A percentile compares a stretch with the other conserved stretches of the same genome.
Conservation (phyloP, 2,797 vertebrate genomes). For the Xiphorhynchus erythropygius region DNA sequence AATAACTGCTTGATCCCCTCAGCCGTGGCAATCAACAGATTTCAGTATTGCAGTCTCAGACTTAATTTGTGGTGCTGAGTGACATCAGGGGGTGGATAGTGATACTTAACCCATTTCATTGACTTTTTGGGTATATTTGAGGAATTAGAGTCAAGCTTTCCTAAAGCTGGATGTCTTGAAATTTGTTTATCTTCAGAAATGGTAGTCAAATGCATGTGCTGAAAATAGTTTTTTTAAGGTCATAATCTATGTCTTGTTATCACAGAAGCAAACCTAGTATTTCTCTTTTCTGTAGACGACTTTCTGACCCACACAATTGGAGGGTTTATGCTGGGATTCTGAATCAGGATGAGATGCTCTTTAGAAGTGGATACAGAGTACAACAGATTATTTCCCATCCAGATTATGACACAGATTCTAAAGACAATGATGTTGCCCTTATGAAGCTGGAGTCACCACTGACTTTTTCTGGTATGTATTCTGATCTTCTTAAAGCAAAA, state of each 20-base stretch:
- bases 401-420: constrained; percentile 72
- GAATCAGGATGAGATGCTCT: constrained; percentile 64
- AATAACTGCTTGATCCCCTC: constrained; percentile 13
- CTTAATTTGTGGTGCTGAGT: constrained; percentile 39
- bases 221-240: not conserved
- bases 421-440: constrained; percentile 84
- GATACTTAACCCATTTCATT: not conserved
- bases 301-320: constrained; percentile 72
- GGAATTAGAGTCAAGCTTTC: not conserved
- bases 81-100: not conserved
- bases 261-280: not conserved
- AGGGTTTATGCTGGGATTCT: constrained; percentile 76
- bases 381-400: constrained; percentile 78
- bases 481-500: not conserved
- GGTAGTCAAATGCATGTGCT: not conserved
- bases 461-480: constrained; percentile 72
- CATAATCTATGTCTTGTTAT: not conserved
- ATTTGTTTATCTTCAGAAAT: not conserved
- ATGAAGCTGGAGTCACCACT: constrained; percentile 81
- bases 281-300: constrained; percentile 11
- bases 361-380: constrained; percentile 50
- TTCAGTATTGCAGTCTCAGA: constrained; percentile 4
- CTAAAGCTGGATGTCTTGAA: not conserved
- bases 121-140: not conserved
- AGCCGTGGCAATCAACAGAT: constrained; percentile 23